Evolutionary conservation across 2,888 invertebrate species (phyloP).

Genomic region (Ochropacha duplaris): DNA sequence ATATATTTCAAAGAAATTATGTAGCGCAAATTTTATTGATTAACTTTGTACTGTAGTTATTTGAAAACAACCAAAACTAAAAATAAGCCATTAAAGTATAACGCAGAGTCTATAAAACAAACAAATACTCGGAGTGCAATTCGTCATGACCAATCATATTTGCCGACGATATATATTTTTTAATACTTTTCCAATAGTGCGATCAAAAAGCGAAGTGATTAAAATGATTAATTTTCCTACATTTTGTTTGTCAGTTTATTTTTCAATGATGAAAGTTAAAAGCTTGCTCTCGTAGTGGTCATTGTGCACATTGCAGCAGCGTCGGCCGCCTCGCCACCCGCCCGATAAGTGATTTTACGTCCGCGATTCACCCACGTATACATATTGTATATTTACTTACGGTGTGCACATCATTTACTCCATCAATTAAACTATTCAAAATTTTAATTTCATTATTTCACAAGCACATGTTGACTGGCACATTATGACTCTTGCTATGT

Average conservation of each 20-base stretch:
- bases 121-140: slow-evolving; percentile 55
- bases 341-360: slow-evolving; percentile 57
- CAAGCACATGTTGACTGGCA: not conserved
- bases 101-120: slow-evolving; percentile 21
- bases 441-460: slow-evolving; percentile 9
- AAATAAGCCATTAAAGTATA: not conserved
- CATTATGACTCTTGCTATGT: not conserved
- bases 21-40: not conserved
- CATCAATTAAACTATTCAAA: slow-evolving; percentile 47
- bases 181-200: slow-evolving; percentile 49
- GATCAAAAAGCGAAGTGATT: slow-evolving; percentile 47
- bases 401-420: slow-evolving; percentile 45
- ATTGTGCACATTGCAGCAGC: slow-evolving; percentile 53
- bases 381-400: slow-evolving; percentile 21
- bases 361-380: slow-evolving; percentile 60
- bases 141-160: slow-evolving; percentile 53
- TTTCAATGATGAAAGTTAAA: slow-evolving; percentile 56
- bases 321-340: slow-evolving; percentile 1
- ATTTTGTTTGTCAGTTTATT: slow-evolving; percentile 39
- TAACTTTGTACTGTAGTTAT: not conserved
- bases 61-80: not conserved
- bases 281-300: slow-evolving; percentile 49
- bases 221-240: slow-evolving; percentile 49
- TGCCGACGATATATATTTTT: slow-evolving; percentile 40
- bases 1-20: not conserved